Percentiles rank a stretch among this genome's conserved stretches.
Evolutionary conservation across 2,888 invertebrate species (phyloP).

Genomic region (Heliconius ethilla): DNA sequence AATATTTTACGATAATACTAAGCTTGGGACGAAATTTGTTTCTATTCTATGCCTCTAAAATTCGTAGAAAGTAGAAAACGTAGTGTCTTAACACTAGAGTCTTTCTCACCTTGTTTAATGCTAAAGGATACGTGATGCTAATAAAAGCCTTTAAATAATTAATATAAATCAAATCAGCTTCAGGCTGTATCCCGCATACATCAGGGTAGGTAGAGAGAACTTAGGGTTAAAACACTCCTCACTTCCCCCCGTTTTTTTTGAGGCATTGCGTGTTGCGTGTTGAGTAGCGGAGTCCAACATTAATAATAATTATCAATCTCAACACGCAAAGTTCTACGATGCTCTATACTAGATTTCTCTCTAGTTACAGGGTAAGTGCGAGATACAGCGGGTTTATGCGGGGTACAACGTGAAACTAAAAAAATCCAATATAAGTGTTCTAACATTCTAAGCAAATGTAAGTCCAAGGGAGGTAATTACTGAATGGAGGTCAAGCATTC

Average conservation of each 20-base stretch:
- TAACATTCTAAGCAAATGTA: not conserved
- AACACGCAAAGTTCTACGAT: not conserved
- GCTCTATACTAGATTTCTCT: too few relatives aligned
- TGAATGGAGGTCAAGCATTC: slow-evolving; percentile 39
- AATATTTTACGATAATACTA: not conserved
- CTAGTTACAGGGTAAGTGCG: too few relatives aligned
- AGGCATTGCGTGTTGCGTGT: too few relatives aligned
- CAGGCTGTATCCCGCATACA: too few relatives aligned
- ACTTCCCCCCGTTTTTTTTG: too few relatives aligned
- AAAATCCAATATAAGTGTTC: not conserved
- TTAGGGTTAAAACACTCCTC: too few relatives aligned
- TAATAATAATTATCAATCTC: too few relatives aligned
- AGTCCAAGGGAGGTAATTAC: slow-evolving; percentile 21
- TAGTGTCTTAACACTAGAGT: not conserved
- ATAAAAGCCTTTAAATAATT: not conserved
- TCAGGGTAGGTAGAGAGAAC: too few relatives aligned
- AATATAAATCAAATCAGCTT: too few relatives aligned
- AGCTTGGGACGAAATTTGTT: not conserved
- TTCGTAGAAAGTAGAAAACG: not conserved
- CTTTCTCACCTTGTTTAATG: not conserved
- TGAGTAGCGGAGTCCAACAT: too few relatives aligned
- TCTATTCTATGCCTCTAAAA: not conserved
- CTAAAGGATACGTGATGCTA: not conserved
- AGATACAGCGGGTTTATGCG: not conserved
- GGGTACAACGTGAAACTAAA: not conserved